Evolutionary conservation across 2,888 invertebrate genomes (phyloP).

Genomic region (Julus scanicus): DNA sequence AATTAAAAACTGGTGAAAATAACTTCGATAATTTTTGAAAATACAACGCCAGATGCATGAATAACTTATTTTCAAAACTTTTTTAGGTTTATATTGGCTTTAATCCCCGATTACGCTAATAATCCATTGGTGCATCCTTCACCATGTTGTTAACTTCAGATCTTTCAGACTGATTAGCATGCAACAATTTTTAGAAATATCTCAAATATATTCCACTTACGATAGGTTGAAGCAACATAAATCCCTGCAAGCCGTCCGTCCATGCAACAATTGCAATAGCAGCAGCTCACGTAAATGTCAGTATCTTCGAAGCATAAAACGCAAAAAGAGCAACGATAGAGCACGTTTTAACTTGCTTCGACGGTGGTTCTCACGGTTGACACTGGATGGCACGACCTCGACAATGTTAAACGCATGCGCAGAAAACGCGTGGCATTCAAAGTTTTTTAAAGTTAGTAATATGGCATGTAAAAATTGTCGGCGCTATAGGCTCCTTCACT

Average conservation of each 20-base stretch:
- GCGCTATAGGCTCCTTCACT: too few relatives aligned
- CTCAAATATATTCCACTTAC: background rate
- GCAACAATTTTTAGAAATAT: background rate
- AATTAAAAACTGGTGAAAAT: too few relatives aligned
- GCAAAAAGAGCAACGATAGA: conserved; percentile 2
- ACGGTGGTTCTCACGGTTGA: background rate
- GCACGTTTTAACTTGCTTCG: background rate
- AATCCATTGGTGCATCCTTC: background rate
- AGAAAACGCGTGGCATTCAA: background rate
- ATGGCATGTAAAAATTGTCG: background rate
- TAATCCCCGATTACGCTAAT: background rate
- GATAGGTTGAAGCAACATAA: background rate
- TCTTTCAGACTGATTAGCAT: background rate
- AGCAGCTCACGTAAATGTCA: background rate
- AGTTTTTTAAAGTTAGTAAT: background rate
- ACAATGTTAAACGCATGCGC: background rate
- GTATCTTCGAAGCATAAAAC: background rate
- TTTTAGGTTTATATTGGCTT: background rate
- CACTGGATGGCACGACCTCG: background rate
- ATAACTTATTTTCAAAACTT: background rate
- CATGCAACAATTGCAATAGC: background rate
- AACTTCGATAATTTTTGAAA: too few relatives aligned
- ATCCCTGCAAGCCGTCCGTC: background rate
- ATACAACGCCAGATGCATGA: too few relatives aligned
- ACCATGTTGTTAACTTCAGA: background rate